Evolutionary conservation across 2,888 invertebrate species (phyloP), one percentile per base, ranked within the genome.

Genomic region (Amiota communis): DNA sequence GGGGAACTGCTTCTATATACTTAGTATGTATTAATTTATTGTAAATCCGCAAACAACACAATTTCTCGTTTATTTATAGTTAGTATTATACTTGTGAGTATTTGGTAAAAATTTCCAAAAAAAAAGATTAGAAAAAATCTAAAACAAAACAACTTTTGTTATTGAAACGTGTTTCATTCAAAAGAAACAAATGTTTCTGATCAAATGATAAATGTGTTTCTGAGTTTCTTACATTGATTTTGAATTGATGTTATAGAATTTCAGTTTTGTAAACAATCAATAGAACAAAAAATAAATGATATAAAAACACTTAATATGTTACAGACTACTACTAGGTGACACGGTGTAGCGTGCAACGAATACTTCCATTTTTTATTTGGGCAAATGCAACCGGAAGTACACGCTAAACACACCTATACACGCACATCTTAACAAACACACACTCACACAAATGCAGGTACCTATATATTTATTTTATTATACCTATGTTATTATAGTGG

Each of bases 311-410:
- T 36, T 36, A 36, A 1, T 23, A n/a, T n/a, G n/a, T n/a, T n/a
- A n/a, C n/a, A n/a, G n/a, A n/a, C n/a, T n/a, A n/a, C n/a, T n/a
- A n/a, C n/a, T n/a, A n/a, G 53, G 23, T 3, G 59, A 20, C 59
- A 9, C 17, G 4, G 20, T 11, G 12, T 59, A 47, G 68, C 11
- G 12, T 71, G 68, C 17, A 48, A 65, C 70, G 72, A 63, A 74
- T 65, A 76, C 73, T 73, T 70, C 53, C 57, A 77, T 77, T 4
- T 36, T 36, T 36, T 2, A 36, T 77, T 70, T 68, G 74, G 74
- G 74, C 69, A 47, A 49, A 63, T 73, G 71, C 69, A 75, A 75
- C 77, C 79, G 80, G 76, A 83, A 82, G 75, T 76, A 67, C 78
- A 64, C 65, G 57, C 49, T 4, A 73, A 76, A 48, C 70, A 61